A percentile compares a stretch with the other conserved stretches of the same genome.
These are phyloP conservation scores for Laothoe populi DNA, from an alignment of 2,888 invertebrate species.

Conservation along the genomic window DNA sequence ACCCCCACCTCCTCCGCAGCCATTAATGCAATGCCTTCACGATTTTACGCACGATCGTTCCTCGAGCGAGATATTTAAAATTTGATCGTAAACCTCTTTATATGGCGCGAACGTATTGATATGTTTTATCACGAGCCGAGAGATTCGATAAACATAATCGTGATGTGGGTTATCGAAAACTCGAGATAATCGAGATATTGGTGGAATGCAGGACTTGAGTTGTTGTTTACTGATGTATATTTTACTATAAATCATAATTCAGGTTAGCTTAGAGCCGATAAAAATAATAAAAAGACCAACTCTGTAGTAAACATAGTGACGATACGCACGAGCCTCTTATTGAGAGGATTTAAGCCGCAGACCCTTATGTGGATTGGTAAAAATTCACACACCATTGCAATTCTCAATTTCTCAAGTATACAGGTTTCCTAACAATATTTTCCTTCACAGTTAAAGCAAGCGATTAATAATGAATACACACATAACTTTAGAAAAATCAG, in stretches of 20 bases:
- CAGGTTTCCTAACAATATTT: too few species aligned
- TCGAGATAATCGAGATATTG: constrained; percentile 11
- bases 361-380: too few species aligned
- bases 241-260: background rate
- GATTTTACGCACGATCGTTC: background rate
- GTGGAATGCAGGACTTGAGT: constrained; percentile 7
- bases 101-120: background rate
- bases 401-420: too few species aligned
- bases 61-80: background rate
- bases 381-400: too few species aligned
- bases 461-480: too few species aligned
- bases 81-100: constrained; percentile 17
- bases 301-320: too few species aligned
- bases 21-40: background rate
- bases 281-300: too few species aligned
- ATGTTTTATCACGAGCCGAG: constrained; percentile 11
- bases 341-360: too few species aligned
- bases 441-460: too few species aligned
- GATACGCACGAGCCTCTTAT: too few species aligned
- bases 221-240: background rate
- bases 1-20: background rate
- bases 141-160: background rate
- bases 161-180: constrained; percentile 11
- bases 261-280: too few species aligned
- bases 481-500: too few species aligned